Conservation (phyloP, 1,140 invertebrate species). For the Drosophila kurseongensis region DNA sequence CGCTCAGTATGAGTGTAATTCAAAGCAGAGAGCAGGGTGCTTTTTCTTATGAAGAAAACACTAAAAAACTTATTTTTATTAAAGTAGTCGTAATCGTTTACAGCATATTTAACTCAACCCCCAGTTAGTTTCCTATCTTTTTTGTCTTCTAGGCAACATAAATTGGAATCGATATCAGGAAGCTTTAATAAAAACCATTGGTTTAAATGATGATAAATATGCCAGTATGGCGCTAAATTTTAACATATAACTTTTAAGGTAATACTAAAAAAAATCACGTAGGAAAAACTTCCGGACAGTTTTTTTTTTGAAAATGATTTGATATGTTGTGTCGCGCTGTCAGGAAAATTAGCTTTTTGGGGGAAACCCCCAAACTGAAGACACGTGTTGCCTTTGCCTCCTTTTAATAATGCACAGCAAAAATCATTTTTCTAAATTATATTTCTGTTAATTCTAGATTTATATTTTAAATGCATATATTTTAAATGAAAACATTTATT, state of each 20-base stretch:
- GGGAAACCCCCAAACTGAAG: not conserved
- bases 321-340: slow-evolving; percentile 7
- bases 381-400: slow-evolving; percentile 3
- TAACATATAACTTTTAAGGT: not conserved
- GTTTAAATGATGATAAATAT: not conserved
- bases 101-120: not conserved
- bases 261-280: not conserved
- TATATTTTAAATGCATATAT: no score
- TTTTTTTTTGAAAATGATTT: not conserved
- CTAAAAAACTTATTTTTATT: not conserved
- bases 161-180: not conserved
- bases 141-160: not conserved
- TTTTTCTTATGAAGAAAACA: not conserved
- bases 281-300: not conserved
- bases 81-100: no score
- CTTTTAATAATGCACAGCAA: not conserved
- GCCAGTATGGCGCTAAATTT: not conserved
- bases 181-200: not conserved
- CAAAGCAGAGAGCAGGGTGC: not conserved
- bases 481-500: no score
- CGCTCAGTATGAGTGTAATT: not conserved
- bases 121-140: not conserved
- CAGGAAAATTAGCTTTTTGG: slow-evolving; percentile 2
- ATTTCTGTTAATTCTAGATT: no score
- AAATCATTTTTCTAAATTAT: no score